Evolutionary conservation across 2,797 vertebrate genomes (phyloP), one percentile per base, ranked within the genome.

Genomic region (Arvicola amphibius): DNA sequence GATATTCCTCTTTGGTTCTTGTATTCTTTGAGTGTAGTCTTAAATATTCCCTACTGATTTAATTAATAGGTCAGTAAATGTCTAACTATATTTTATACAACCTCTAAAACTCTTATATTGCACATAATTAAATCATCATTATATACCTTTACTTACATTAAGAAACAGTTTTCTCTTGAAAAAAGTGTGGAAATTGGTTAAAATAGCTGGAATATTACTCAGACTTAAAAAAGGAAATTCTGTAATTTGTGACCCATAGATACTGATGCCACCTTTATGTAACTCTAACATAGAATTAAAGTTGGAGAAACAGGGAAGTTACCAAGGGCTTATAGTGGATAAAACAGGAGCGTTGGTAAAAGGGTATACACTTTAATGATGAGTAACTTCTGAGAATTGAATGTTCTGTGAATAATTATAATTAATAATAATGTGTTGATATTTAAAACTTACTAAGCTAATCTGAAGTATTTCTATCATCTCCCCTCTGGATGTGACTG

Each of bases 1-100:
- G 80, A 76, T 92, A 79, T 91, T 88, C 90, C 63, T 95, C 43
- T 71, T 32, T 76, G 51, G 32, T 9, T 46, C 83, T 93, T 80
- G 43, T 71, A 77, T 77, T 92, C 71, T 93, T 63, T 89, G 48
- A 84, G 74, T 61, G 4, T 88, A n/a, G 32, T 74, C n/a, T 73
- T 53, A 91, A 91, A 93, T 65, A 88, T 1, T 88, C 73, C 71
- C 9, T 81, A 51, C 12, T 63, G 51, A 27, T 89, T 88, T 92
- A 94, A 90, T 56, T 17, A 96, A 88, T 40, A 88, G 9, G 34
- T 27, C 90, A 69, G 67, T 48, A 80, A 81, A 89, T 53, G 12
- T 61, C 63, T 92, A 86, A 76, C 63, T 63, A 53, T 61, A 16
- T 74, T 90, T 90, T 74, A 74, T 43, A 79, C 6, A 83, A 95